A percentile compares a stretch with the other conserved stretches of the same genome.
These are phyloP conservation scores for Spodoptera litura DNA, from an alignment of 1,140 invertebrate genomes.

Conservation along the genomic window DNA sequence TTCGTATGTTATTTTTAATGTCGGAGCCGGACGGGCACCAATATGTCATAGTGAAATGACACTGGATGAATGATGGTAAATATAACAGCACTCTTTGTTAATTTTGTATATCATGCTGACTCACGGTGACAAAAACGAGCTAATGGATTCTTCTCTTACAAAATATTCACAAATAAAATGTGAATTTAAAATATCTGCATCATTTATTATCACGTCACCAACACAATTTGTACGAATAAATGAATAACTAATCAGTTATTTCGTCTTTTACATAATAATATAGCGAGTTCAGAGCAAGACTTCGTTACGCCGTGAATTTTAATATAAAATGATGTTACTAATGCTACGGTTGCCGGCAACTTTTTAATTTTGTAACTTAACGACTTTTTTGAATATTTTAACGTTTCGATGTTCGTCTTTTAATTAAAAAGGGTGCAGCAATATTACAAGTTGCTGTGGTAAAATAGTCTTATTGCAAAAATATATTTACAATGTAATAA, in stretches of 20 bases:
- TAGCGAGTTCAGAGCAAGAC: conserved; percentile 15
- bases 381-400: conserved; percentile 22
- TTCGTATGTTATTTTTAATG: conserved; percentile 56
- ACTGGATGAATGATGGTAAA: conserved; percentile 74
- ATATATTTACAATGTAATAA: too few species aligned
- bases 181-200: conserved; percentile 50
- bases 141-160: conserved; percentile 70
- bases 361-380: conserved; percentile 6
- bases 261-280: conserved; percentile 30
- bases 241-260: conserved; percentile 37
- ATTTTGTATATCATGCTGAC: conserved; percentile 49
- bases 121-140: conserved; percentile 65
- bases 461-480: too few species aligned
- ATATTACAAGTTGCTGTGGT: too few species aligned
- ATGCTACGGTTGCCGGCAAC: not conserved
- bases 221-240: conserved; percentile 44
- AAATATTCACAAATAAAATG: conserved; percentile 65
- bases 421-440: not conserved
- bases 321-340: conserved; percentile 19
- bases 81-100: conserved; percentile 65
- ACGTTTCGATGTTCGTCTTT: not conserved
- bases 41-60: conserved; percentile 73
- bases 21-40: conserved; percentile 44
- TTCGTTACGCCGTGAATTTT: conserved; percentile 33
- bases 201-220: conserved; percentile 42